These are phyloP conservation scores for Sipha flava DNA, from an alignment of 1,140 invertebrate genomes.

Conservation along the genomic window DNA sequence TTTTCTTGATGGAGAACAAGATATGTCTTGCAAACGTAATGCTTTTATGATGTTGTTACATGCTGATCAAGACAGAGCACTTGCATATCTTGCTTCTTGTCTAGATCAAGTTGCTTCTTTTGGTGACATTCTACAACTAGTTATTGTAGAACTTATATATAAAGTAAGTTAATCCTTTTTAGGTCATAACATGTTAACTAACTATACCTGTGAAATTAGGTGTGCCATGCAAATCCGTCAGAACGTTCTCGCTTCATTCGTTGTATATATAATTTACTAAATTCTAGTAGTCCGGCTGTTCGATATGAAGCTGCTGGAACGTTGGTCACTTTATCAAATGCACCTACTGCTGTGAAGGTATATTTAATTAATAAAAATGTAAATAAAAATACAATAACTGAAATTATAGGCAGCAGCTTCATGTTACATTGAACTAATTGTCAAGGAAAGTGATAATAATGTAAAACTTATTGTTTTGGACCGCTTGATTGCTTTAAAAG, in stretches of 20 bases:
- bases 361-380: constrained; percentile 10
- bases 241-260: constrained; percentile 94
- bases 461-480: constrained; percentile 98
- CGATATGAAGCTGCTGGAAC: constrained; percentile 98
- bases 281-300: constrained; percentile 92
- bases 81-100: constrained; percentile 86
- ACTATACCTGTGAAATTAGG: constrained; percentile 47
- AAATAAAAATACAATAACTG: neutral
- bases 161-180: constrained; percentile 58
- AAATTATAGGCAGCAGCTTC: constrained; percentile 72
- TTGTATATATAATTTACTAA: constrained; percentile 96
- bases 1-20: constrained; percentile 92
- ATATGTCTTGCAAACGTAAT: constrained; percentile 98
- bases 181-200: neutral
- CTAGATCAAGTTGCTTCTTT: constrained; percentile 91
- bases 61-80: constrained; percentile 86
- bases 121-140: constrained; percentile 94
- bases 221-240: constrained; percentile 92
- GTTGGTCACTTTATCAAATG: constrained; percentile 95
- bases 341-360: constrained; percentile 92
- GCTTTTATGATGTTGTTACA: constrained; percentile 98
- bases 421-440: constrained; percentile 96
- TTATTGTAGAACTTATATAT: constrained; percentile 98
- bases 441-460: constrained; percentile 99
- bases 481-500: constrained; percentile 80